Percentiles rank a stretch among this genome's conserved stretches.
Conservation (phyloP, 2,113 vertebrate genomes). For the Microcebus lehilahytsara region DNA sequence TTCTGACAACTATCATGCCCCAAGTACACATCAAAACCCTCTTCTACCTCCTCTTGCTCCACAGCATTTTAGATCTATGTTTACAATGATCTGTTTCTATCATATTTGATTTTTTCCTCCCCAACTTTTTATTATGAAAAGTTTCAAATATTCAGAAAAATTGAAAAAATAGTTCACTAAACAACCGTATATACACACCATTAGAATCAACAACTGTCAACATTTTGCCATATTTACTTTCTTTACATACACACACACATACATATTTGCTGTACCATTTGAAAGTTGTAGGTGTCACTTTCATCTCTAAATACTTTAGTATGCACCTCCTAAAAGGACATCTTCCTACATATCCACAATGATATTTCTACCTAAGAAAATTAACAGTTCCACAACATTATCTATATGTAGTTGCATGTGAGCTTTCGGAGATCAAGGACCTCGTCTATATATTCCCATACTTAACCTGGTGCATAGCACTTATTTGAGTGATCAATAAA, state of each 20-base stretch:
- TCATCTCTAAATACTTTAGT: not conserved
- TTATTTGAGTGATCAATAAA: not conserved
- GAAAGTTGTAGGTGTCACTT: not conserved
- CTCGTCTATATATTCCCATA: not conserved
- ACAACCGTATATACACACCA: not conserved
- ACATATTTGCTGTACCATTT: not conserved
- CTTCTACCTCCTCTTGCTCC: not conserved
- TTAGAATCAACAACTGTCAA: not conserved
- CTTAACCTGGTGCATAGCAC: not conserved
- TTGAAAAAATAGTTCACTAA: not conserved
- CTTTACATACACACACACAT: not conserved
- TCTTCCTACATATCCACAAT: not conserved
- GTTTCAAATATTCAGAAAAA: conserved; percentile 6
- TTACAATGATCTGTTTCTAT: not conserved
- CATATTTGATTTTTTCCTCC: not conserved
- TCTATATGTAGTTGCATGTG: not conserved
- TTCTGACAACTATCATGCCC: not conserved
- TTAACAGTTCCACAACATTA: not conserved
- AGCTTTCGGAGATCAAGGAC: not conserved
- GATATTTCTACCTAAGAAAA: not conserved
- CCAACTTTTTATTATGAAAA: not conserved
- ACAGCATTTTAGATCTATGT: not conserved
- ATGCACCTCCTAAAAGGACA: not conserved
- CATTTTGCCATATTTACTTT: not conserved
- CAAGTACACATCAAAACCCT: not conserved